These are phyloP conservation scores for Leucoraja ocellata DNA, from an alignment of 2,797 vertebrate genomes.

Conservation along the genomic window DNA sequence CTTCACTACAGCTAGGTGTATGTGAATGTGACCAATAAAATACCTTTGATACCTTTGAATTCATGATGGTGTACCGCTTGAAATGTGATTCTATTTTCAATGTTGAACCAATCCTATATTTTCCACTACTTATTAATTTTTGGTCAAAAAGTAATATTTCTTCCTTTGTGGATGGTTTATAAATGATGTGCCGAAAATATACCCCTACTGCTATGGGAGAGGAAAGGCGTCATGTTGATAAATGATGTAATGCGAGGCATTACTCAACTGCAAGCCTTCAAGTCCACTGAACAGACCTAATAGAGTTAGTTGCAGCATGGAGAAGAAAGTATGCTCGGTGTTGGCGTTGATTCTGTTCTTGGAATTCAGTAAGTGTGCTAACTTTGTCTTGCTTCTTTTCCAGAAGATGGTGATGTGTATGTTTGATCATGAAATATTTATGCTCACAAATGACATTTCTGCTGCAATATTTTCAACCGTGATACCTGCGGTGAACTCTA, in stretches of 20 bases:
- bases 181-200: neutral
- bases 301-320: neutral
- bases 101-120: neutral
- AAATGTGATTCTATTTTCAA: neutral
- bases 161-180: neutral
- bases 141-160: neutral
- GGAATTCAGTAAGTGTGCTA: conserved; percentile 13
- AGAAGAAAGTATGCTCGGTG: neutral
- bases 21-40: no score
- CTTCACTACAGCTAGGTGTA: no score
- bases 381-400: neutral
- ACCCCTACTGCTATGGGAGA: neutral
- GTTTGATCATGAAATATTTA: neutral
- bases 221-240: neutral
- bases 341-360: neutral
- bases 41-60: neutral
- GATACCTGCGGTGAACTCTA: neutral
- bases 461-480: neutral
- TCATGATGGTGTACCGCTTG: neutral
- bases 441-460: neutral
- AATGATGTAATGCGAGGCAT: neutral
- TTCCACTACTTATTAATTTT: neutral
- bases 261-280: neutral
- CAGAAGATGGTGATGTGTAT: neutral
- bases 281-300: neutral